Percentiles rank a stretch among this genome's conserved stretches.
Evolutionary conservation across 2,113 vertebrate species (phyloP).

Genomic region (Butorides virescens): DNA sequence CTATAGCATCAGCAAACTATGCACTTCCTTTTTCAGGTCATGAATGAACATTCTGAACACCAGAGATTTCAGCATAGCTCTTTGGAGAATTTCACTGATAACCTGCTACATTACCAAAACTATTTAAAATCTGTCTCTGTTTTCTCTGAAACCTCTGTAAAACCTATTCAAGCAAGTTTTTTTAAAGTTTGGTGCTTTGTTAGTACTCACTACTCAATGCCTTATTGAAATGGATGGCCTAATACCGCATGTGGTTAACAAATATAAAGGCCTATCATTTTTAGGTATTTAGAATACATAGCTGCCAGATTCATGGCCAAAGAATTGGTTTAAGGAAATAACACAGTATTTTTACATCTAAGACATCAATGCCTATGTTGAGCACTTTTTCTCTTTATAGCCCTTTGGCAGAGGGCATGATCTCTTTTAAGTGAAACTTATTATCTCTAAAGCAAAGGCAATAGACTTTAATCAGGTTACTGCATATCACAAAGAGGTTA

Average conservation of each 20-base stretch:
- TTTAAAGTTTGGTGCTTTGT: neutral
- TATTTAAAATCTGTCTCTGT: neutral
- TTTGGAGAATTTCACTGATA: neutral
- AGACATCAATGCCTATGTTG: neutral
- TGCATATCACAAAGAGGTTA: neutral
- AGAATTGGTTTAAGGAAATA: neutral
- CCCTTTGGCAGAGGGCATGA: neutral
- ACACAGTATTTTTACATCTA: neutral
- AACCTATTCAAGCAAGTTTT: neutral
- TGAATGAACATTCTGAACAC: neutral
- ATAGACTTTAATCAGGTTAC: neutral
- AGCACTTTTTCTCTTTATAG: neutral
- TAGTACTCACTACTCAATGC: neutral
- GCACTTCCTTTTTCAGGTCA: neutral
- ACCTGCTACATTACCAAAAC: neutral
- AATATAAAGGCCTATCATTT: neutral
- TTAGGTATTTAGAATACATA: neutral
- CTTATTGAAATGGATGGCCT: neutral
- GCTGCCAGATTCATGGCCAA: neutral
- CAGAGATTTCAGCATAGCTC: neutral
- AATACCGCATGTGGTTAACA: neutral
- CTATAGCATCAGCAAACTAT: neutral
- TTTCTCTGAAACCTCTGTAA: neutral
- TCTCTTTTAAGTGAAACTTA: neutral
- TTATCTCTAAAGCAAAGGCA: neutral